Evolutionary conservation across 2,113 vertebrate species (phyloP), one percentile per base, ranked within the genome.

Genomic region (Tautogolabrus adspersus): DNA sequence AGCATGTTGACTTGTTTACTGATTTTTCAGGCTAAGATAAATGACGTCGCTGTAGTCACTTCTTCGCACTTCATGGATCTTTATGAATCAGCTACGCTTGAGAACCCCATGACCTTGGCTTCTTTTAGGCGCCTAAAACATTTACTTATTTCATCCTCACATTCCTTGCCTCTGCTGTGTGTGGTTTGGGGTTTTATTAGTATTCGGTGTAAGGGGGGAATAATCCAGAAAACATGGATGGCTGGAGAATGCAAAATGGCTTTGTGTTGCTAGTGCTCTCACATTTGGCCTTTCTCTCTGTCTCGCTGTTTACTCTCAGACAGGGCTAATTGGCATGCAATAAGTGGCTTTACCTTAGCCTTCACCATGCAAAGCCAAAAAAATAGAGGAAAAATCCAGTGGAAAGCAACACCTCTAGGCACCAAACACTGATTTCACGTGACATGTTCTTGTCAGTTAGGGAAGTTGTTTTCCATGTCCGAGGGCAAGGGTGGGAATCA

Each of bases 391-490:
- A 49, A 49, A 19, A 16, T 1, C 47, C 16, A 6, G 18, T 49
- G 15, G 47, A 19, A 61, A 64, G 10, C n/a, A 38, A 2, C 40
- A 56, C 72, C 83, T 81, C 59, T 55, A 66, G 82, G 86, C 83
- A 62, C 44, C 51, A 26, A 69, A 72, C 64, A 66, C 13, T 34
- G 47, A 66, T 40, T 73, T 74, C 75, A 72, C 52, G 30, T 34
- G 70, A 52, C 64, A 40, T 22, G n/a, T 72, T 81, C 73, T 73
- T 66, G 66, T 82, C 82, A 87, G 79, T 88, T 90, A 87, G 54
- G 34, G 59, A 86, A 70, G 81, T 83, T 91, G 77, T 90, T 88
- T 87, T 89, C 83, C 86, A 75, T 75, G 54, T 72, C 83, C 42
- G 30, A 75, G 59, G 86, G 78, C 78, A 74, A 77, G 64, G 22